phyloP scores from a whole-genome alignment of 2,797 vertebrate species.

The Molossus alvarezi region DNA sequence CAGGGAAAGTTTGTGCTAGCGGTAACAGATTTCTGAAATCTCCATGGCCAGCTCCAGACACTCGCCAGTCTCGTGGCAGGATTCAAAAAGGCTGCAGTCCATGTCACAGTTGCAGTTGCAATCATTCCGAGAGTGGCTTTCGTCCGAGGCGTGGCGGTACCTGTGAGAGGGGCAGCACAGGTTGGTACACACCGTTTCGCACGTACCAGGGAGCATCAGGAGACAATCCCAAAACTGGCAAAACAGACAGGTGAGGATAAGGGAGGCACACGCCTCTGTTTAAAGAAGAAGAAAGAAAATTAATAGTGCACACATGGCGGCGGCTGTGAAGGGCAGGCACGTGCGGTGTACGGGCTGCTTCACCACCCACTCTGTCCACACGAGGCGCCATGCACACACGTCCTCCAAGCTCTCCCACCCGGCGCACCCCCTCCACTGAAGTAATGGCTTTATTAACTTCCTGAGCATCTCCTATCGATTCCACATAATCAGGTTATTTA shows the following conservation, averaged over 20 bases:
- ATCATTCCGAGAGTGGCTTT: slow-evolving; percentile 89
- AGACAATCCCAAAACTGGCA: slow-evolving; percentile 97
- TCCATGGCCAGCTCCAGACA: slow-evolving; percentile 98
- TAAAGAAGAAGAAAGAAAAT: slow-evolving; percentile 85
- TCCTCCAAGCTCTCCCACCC: not conserved
- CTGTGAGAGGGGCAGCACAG: slow-evolving; percentile 93
- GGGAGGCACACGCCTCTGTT: slow-evolving; percentile 95
- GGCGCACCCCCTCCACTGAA: not conserved
- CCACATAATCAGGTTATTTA: slow-evolving; percentile 69
- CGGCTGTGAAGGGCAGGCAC: not conserved
- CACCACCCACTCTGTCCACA: not conserved
- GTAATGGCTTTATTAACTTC: slow-evolving; percentile 76
- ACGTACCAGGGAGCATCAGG: slow-evolving; percentile 94
- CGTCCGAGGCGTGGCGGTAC: slow-evolving; percentile 89
- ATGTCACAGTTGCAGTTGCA: slow-evolving; percentile 92
- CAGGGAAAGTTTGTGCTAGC: slow-evolving; percentile 83
- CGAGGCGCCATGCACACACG: not conserved
- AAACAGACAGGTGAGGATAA: slow-evolving; percentile 97
- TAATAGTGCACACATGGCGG: no score
- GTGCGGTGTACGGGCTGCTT: not conserved
- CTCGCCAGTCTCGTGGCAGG: slow-evolving; percentile 95
- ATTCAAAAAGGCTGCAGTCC: slow-evolving; percentile 94
- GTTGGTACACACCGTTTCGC: slow-evolving; percentile 90
- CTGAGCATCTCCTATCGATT: slow-evolving; percentile 66
- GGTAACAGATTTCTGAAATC: slow-evolving; percentile 97